These are phyloP conservation scores for Drosophila tripunctata DNA, from an alignment of 2,888 invertebrate genomes.

Conservation along the genomic window DNA sequence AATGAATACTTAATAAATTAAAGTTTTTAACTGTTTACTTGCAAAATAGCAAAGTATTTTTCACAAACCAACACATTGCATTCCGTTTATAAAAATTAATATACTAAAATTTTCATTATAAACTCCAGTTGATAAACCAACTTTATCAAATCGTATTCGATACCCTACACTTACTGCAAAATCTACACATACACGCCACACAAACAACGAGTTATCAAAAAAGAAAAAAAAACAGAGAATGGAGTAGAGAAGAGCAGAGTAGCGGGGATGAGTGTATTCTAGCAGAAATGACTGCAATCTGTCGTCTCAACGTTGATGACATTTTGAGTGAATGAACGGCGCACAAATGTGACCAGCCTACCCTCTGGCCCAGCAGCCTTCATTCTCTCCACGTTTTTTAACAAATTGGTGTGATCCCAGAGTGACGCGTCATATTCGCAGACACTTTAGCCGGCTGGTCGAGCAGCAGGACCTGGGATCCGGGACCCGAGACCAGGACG, in stretches of 20 bases:
- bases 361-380: constrained; percentile 16
- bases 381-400: constrained; percentile 57
- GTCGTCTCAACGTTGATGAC: constrained; percentile 80
- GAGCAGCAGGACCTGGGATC: constrained; percentile 8
- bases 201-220: constrained; percentile 49
- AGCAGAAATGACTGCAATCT: constrained; percentile 78
- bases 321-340: constrained; percentile 80
- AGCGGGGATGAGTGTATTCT: constrained; percentile 26
- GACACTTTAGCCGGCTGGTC: constrained; percentile 71
- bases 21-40: background rate
- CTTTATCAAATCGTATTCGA: constrained; percentile 2
- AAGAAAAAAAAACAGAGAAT: constrained; percentile 32
- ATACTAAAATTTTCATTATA: no score
- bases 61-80: no score
- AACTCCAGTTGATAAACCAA: background rate
- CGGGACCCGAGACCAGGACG: background rate
- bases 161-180: constrained; percentile 31
- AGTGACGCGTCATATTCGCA: constrained; percentile 78
- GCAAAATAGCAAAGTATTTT: no score
- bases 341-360: constrained; percentile 70
- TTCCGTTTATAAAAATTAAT: no score
- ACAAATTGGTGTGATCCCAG: constrained; percentile 81
- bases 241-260: background rate
- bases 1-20: background rate
- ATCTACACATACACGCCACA: constrained; percentile 9